Evolutionary conservation across 2,113 vertebrate species (phyloP), one percentile per base, ranked within the genome.

Genomic region (Mesoclemmys tuberculata): DNA sequence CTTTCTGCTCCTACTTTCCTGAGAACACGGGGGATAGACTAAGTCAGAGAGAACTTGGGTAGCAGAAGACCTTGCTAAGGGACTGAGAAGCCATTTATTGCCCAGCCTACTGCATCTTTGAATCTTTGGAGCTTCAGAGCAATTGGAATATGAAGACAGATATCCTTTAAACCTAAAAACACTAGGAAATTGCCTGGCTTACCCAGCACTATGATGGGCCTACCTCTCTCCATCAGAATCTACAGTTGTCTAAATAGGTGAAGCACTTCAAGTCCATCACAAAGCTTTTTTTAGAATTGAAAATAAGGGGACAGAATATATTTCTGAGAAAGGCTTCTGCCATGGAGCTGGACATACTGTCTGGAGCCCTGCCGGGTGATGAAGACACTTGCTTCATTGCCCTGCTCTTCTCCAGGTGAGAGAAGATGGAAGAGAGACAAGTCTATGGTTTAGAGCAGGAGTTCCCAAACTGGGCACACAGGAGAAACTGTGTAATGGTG

Each of bases 161-260:
- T 94, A 97, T 96, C 95, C 96, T 93, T 90, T 54, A 84, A 88
- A 97, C 94, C 93, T 87, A 97, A 96, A 87, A 92, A 95, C 96
- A 96, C 96, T 94, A 94, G 91, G 94, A 97, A 96, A 97, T 96
- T 93, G 95, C 56, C 87, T 11, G 55, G 71, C 90, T 95, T 71
- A 94, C 89, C 75, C 82, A 77, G 82, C 91, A 93, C 96, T 84
- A 90, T 68, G 61, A 68, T 8, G 31, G 16, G 35, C 94, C 81
- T 80, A 94, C 96, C 52, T 97, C 77, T 97, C 96, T 96, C 97
- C 95, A 94, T 97, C 55, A 49, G 68, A 18, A 77, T 54, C 44
- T 92, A 68, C 38, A 96, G 96, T 29, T 84, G 95, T 96, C 95
- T 91, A 94, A 97, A 95, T 94, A 93, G 48, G 48, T 87, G 61